Conservation (phyloP, 2,888 invertebrate genomes). For the Phaedon cochleariae region DNA sequence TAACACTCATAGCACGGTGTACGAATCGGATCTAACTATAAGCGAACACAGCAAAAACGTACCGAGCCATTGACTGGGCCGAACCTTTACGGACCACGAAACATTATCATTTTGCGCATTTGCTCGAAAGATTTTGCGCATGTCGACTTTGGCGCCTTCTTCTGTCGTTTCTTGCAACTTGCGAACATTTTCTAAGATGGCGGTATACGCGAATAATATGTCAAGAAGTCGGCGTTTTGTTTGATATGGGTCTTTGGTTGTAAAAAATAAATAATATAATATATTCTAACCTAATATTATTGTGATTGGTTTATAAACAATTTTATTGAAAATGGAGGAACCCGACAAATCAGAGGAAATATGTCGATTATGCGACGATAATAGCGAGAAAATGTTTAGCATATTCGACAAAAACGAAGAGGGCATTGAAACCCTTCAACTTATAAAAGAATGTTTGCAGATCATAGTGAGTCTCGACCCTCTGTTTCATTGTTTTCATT, state of each 20-base stretch:
- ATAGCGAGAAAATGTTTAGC: slow-evolving; percentile 54
- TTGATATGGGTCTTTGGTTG: slow-evolving; percentile 39
- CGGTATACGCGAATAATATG: slow-evolving; percentile 45
- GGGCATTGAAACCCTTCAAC: slow-evolving; percentile 57
- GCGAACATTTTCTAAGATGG: slow-evolving; percentile 47
- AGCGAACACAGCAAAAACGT: too few relatives aligned
- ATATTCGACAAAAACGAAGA: slow-evolving; percentile 59
- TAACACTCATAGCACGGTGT: too few relatives aligned
- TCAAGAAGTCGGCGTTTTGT: slow-evolving; percentile 52
- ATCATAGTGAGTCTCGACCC: slow-evolving; percentile 55
- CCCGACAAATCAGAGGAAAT: slow-evolving; percentile 47
- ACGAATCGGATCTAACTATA: too few relatives aligned
- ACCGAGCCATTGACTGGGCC: too few relatives aligned
- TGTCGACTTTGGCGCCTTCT: slow-evolving; percentile 23
- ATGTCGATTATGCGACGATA: slow-evolving; percentile 59
- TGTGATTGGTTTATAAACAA: slow-evolving; percentile 18
- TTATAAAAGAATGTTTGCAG: slow-evolving; percentile 59
- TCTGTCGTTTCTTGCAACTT: slow-evolving; percentile 23
- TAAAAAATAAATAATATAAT: slow-evolving; percentile 29
- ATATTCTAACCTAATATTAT: slow-evolving; percentile 26
- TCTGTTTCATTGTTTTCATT: slow-evolving; percentile 21
- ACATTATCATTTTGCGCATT: too few relatives aligned
- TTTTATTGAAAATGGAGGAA: slow-evolving; percentile 33
- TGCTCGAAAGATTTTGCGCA: too few relatives aligned
- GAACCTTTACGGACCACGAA: too few relatives aligned